Percentiles rank a stretch among this genome's conserved stretches.
Evolutionary conservation across 2,113 vertebrate species (phyloP).

Genomic region (Hystrix cristata): DNA sequence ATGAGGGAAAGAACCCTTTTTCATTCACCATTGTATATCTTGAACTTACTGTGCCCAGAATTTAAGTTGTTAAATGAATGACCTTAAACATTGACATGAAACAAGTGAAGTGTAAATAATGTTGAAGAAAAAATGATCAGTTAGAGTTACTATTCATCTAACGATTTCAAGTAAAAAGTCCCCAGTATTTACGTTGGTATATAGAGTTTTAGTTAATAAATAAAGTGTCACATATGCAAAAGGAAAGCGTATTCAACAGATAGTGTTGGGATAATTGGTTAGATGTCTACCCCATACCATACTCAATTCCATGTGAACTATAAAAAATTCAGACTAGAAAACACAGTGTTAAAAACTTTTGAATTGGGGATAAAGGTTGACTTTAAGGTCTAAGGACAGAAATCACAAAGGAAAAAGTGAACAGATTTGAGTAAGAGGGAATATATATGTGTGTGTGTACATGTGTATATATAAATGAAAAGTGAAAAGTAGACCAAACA

Average conservation of each 20-base stretch:
- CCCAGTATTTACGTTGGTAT: not conserved
- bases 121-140: not conserved
- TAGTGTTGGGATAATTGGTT: not conserved
- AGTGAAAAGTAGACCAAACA: not conserved
- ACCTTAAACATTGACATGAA: constrained; percentile 9
- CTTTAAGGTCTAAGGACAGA: not conserved
- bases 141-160: not conserved
- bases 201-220: constrained; percentile 26
- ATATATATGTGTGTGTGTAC: not conserved
- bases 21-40: not conserved
- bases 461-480: not conserved
- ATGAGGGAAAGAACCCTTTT: not conserved
- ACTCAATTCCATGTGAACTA: constrained; percentile 4
- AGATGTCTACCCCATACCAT: not conserved
- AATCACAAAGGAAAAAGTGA: not conserved
- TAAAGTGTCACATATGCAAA: not conserved
- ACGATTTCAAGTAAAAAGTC: not conserved
- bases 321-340: not conserved
- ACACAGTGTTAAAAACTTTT: not conserved
- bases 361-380: constrained; percentile 5
- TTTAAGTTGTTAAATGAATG: constrained; percentile 36
- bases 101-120: constrained; percentile 9
- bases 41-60: not conserved
- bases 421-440: constrained; percentile 21
- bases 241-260: not conserved